Base-by-base conservation (phyloP, 2,797 vertebrate genomes). In the Dipus sagitta region DNA sequence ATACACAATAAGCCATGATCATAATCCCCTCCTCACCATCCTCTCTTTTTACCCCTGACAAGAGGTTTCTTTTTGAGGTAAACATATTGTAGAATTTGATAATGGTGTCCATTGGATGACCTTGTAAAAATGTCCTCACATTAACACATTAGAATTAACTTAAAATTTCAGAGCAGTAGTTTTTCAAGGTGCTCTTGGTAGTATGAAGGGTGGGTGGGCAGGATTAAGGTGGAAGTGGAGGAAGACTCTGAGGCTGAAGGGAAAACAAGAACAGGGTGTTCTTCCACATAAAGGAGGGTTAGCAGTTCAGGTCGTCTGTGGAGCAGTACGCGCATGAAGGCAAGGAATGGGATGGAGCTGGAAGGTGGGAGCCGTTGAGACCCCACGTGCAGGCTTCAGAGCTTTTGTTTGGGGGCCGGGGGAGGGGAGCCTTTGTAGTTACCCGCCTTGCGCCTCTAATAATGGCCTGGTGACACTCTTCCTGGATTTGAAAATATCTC, bases 61-160 rank as follows among this genome's bases (percentile, higher is more conserved):
- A 21, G 23, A 72, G 1, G 12, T 90, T 92, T 84, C 74, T 86
- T 71, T 92, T 78, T 77, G 32, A 76, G 23, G 77, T 87, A 54
- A 85, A 75, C 81, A 47, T 65, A 20, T 88, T 84, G 86, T 86
- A 15, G 21, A 82, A 82, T 92, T 93, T 75, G 42, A 54, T 32
- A 47, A 20, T 71, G 30, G 30, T 85, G 18, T 75, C 81, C 32
- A 54, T 91, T 83, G 34, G 0, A 75, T 18, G 42, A 58, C 20
- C 67, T 93, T 82, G 7, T 92, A 62, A 72, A 47, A 84, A 92
- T 80, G 72, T 76, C 65, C 10, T 70, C 83, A 94, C 64, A 67
- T 23, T 34, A n/a, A 54, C 62, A 42, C 10, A 42, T 64, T 7
- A 38, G 91, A 93, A 58, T 77, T 80, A 86, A 72, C 67, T 79